These are phyloP conservation scores for Chloroceryle inda DNA, from an alignment of 2,797 vertebrate genomes.

Conservation along the genomic window DNA sequence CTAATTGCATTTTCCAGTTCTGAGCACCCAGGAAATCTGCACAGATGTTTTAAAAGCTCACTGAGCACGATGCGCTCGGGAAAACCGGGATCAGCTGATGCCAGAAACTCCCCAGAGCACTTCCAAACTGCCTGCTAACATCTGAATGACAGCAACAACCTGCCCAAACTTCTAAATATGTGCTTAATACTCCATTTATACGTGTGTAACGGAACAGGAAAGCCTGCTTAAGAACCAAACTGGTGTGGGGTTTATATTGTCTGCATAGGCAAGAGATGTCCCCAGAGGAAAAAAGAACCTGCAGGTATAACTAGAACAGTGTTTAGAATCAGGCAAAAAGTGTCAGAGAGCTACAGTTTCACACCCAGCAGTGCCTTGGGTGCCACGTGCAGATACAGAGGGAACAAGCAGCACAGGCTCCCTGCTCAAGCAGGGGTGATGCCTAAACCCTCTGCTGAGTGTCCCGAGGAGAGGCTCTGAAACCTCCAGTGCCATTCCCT, in stretches of 20 bases:
- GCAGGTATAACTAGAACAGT: neutral
- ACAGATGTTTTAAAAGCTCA: slow-evolving; percentile 24
- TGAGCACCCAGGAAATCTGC: slow-evolving; percentile 29
- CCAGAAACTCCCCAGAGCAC: slow-evolving; percentile 33
- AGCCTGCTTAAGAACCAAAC: neutral
- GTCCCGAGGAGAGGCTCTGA: neutral
- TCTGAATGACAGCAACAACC: slow-evolving; percentile 26
- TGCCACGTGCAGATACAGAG: neutral
- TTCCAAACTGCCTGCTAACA: neutral
- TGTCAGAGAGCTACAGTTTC: neutral
- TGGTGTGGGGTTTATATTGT: neutral
- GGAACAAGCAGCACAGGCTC: neutral
- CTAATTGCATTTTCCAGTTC: neutral
- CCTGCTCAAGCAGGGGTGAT: neutral
- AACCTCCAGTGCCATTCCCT: neutral
- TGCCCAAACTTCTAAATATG: neutral
- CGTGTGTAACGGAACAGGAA: neutral
- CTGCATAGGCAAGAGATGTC: neutral
- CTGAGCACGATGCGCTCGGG: neutral
- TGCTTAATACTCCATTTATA: neutral
- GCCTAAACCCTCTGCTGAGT: neutral
- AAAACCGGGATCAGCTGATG: neutral
- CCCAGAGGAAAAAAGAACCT: neutral
- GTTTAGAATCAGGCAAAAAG: neutral
- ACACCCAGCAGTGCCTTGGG: neutral